Conservation (phyloP, 2,888 invertebrate genomes). For the Xestoiulus laeticollis region DNA sequence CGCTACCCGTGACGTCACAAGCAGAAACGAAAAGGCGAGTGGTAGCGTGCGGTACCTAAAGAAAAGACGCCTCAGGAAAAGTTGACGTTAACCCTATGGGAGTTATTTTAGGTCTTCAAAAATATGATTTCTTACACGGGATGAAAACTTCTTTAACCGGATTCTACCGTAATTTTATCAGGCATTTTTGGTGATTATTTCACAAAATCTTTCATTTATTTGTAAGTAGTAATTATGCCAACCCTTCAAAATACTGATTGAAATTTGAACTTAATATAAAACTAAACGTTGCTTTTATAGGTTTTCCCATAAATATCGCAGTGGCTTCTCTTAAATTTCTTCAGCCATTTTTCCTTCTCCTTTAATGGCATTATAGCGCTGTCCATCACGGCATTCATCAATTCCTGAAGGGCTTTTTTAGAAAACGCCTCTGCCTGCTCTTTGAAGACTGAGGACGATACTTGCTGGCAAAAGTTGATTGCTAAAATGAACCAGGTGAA, state of each 20-base stretch:
- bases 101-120: neutral
- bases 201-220: neutral
- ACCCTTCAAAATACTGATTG: neutral
- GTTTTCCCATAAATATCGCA: slow-evolving; percentile 40
- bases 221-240: neutral
- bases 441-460: neutral
- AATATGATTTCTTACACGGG: too few species aligned
- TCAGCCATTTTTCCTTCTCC: slow-evolving; percentile 50
- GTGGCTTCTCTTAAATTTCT: slow-evolving; percentile 49
- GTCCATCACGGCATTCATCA: slow-evolving; percentile 47
- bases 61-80: too few species aligned
- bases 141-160: too few species aligned
- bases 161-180: too few species aligned
- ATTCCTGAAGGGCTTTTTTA: slow-evolving; percentile 10
- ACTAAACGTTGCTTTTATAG: slow-evolving; percentile 29
- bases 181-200: neutral
- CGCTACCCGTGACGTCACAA: too few species aligned
- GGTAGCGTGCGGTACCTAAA: too few species aligned
- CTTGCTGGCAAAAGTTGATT: slow-evolving; percentile 45
- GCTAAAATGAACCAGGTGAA: neutral
- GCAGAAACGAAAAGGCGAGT: too few species aligned
- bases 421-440: slow-evolving; percentile 30
- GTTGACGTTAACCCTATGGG: neutral
- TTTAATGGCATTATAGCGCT: slow-evolving; percentile 16
- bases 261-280: neutral